phyloP scores from a whole-genome alignment of 1,140 invertebrate genomes.

The Olivierus martensii region DNA sequence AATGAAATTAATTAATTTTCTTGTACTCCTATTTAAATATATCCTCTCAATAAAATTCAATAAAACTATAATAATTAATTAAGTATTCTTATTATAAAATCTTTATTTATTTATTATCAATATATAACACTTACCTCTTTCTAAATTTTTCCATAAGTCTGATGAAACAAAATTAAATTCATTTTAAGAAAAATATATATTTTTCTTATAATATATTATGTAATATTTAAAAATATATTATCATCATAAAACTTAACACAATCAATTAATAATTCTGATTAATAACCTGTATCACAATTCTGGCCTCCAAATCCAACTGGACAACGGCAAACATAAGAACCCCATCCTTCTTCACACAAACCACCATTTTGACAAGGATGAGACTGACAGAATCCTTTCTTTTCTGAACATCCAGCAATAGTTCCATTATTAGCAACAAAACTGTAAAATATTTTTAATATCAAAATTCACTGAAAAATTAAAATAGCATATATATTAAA shows the following conservation, averaged over 20 bases:
- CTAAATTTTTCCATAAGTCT: conserved; percentile 15
- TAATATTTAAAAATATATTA: no score
- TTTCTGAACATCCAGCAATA: conserved; percentile 69
- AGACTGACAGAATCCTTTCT: conserved; percentile 61
- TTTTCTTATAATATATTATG: no score
- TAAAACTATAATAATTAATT: no score
- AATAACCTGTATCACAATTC: conserved; percentile 44
- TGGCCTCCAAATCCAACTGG: conserved; percentile 67
- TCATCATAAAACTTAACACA: no score
- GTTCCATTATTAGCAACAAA: conserved; percentile 86
- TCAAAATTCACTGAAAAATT: background rate
- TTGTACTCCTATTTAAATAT: no score
- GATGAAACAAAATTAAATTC: background rate
- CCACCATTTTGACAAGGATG: conserved; percentile 76
- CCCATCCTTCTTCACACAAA: conserved; percentile 74
- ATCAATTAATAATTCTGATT: no score
- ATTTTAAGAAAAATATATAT: no score
- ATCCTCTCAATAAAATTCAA: no score
- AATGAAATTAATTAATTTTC: no score
- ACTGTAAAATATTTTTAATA: conserved; percentile 26
- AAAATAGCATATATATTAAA: background rate
- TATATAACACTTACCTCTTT: conserved; percentile 5
- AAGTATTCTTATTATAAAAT: no score
- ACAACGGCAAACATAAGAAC: conserved; percentile 72
- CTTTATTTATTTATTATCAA: background rate